Base-by-base conservation (phyloP, 2,888 invertebrate species). In the Brachyopa scutellaris region DNA sequence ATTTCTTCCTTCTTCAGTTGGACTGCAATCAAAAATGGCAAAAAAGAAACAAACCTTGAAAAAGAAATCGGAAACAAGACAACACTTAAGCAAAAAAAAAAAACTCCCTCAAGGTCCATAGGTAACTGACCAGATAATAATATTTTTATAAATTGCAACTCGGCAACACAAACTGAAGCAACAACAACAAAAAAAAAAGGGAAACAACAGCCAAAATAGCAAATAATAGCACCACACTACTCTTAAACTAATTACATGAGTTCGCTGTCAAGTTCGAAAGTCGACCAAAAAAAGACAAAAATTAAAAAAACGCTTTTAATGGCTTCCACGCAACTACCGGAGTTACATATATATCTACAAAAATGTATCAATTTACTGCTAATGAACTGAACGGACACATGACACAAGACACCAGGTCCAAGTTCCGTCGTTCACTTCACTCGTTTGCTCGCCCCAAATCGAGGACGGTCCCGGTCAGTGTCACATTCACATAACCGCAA, bases 401-500 rank as follows among this genome's bases (percentile, higher is more conserved):
- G n/a, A 23, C 26, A n/a, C n/a, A n/a, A 45, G 64, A 15, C 17
- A 59, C 53, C 11, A 31, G 38, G 66, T 62, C 49, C 29, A 47
- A 73, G 31, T 61, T 53, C 8, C 26, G 26, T 31, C 40, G 13
- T 51, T 36, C 66, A 72, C 59, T 59, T 31, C 19, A 29, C 15
- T 47, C n/a, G n/a, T 26, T 8, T 40, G 47, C 38, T 55, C 57
- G 49, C 23, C 42, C 53, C 66, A 40, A n/a, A 29, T 67, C 74
- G 74, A 80, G 74, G 79, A 69, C 79, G 79, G 74, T 80, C 79
- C 62, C 79, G 79, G 74, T 80, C 79, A 80, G 79, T 80, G 79
- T 80, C 79, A 69, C 79, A 74, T 67, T 80, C 79, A 69, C 79
- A 74, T 67, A 61, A 38, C 53, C 49, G 26, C 55, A 59, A n/a